These are phyloP conservation scores for Actenoides hombroni DNA, from an alignment of 2,113 vertebrate species.

Conservation along the genomic window DNA sequence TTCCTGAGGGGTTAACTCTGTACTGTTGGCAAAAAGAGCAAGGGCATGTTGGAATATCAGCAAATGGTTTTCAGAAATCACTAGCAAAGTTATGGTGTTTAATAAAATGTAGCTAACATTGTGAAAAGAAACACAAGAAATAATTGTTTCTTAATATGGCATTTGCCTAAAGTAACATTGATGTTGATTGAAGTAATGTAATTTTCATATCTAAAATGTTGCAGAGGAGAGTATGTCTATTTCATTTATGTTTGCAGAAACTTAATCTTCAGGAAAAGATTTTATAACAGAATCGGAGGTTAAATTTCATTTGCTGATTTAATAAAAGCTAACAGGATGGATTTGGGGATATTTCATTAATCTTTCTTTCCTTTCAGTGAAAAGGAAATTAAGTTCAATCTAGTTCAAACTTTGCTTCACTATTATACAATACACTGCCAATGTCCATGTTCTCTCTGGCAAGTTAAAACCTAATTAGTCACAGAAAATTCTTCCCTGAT, in stretches of 20 bases:
- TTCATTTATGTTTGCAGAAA: slow-evolving; percentile 80
- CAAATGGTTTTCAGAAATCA: background rate
- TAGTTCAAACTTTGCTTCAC: slow-evolving; percentile 83
- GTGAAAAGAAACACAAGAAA: slow-evolving; percentile 37
- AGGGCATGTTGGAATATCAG: background rate
- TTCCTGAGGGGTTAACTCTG: background rate
- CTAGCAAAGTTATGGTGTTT: background rate
- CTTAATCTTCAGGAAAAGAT: slow-evolving; percentile 85
- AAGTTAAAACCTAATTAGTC: slow-evolving; percentile 90
- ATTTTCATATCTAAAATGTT: slow-evolving; percentile 76
- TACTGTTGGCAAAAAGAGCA: background rate
- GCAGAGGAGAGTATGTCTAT: slow-evolving; percentile 68
- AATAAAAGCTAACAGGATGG: slow-evolving; percentile 97
- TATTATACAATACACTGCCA: slow-evolving; percentile 80
- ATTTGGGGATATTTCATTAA: slow-evolving; percentile 99
- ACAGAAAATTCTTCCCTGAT: slow-evolving; percentile 88
- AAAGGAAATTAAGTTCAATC: slow-evolving; percentile 93
- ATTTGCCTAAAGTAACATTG: slow-evolving; percentile 70
- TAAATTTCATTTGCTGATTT: slow-evolving; percentile 95
- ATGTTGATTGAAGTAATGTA: slow-evolving; percentile 76
- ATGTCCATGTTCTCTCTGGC: slow-evolving; percentile 82
- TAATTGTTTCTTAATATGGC: slow-evolving; percentile 58
- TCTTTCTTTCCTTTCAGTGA: slow-evolving; percentile 92
- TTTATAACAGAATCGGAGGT: slow-evolving; percentile 79
- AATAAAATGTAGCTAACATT: background rate